Evolutionary conservation across 2,888 invertebrate genomes (phyloP), one percentile per base, ranked within the genome.

Genomic region (Microdon myrmicae): DNA sequence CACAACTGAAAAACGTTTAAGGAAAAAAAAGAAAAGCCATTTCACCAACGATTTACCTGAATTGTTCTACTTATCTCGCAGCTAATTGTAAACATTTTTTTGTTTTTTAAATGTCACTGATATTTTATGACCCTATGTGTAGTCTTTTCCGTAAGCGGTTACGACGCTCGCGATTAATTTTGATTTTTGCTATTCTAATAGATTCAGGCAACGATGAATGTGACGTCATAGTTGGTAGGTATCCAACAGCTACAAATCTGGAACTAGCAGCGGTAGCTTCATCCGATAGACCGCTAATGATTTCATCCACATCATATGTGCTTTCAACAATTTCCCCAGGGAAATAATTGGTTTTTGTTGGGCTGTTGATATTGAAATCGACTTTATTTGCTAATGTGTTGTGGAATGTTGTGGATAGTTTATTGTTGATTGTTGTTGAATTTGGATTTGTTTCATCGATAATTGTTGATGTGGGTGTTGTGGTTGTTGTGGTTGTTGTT

Each of bases 161-260:
- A 10, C 70, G 69, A 4, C 72, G 74, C 51, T 74, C 75, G 31
- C 73, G 71, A 64, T 76, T 73, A 35, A 77, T 74, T 70, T 76
- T 76, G 22, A 73, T 73, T 69, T 76, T 74, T 29, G 73, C 77
- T 35, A 77, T 70, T 35, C 73, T 73, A 55, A 77, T 73, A 13
- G 75, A 76, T 55, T 77, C 77, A 51, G 77, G 77, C 64, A 77
- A 51, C 9, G 67, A 68, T 26, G 73, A 68, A 2, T 44, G 38
- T 23, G 77, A 74, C 37, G 77, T 71, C 49, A 73, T 71, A 29
- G 77, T 74, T 55, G 77, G 73, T 59, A 77, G 60, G 64, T 74
- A 77, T 14, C 75, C 76, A 20, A 73, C 75, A 19, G 37, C 23
- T 45, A 41, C 72, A 71, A 68, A 71, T 72, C 34, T 72, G 71